Base-by-base conservation (phyloP, 2,113 vertebrate species). In the Crotalus tigris region DNA sequence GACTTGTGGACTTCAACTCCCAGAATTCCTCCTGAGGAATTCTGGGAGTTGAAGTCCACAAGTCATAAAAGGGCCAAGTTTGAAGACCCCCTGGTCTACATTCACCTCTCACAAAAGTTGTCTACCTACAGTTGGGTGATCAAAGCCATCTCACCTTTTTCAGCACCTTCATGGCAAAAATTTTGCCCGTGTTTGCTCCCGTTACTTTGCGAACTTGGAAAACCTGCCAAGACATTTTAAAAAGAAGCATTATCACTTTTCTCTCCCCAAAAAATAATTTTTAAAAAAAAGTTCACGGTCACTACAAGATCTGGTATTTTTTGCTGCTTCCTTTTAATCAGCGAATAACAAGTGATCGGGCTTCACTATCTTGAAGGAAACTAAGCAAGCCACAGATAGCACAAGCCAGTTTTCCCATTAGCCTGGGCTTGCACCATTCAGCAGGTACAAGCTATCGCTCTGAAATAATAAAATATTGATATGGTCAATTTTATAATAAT, bases 81-180 rank as follows among this genome's bases (percentile, higher is more conserved):
- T 49, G 46, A 49, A 49, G 46, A 49, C 1, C 46, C 46, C 46
- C 46, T 49, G 46, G 46, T 49, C 46, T 49, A 49, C n/a, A 12
- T n/a, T 23, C 17, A 49, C 3, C 9, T 15, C 33, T 17, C 24
- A 5, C 39, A 51, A 64, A 51, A 64, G 89, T 1, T 4, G 11
- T 7, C 55, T 24, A 1, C 61, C 21, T 51, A 9, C 12, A 90
- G n/a, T 12, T 39, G 15, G 51, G 53, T 2, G 5, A 7, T 46
- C 53, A 88, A 46, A 33, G 75, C 33, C 26, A 93, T 29, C 29
- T 98, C 97, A 99, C 99, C 99, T 99, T 99, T 98, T 99, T 99
- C 95, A 99, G 98, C 95, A 99, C 99, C 95, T 99, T 99, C 99
- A 99, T 99, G 58, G 99, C 99, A 98, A 99, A 99, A 96, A 99